phyloP scores from a whole-genome alignment of 2,888 invertebrate genomes.

The Dichetophora obliterata region DNA sequence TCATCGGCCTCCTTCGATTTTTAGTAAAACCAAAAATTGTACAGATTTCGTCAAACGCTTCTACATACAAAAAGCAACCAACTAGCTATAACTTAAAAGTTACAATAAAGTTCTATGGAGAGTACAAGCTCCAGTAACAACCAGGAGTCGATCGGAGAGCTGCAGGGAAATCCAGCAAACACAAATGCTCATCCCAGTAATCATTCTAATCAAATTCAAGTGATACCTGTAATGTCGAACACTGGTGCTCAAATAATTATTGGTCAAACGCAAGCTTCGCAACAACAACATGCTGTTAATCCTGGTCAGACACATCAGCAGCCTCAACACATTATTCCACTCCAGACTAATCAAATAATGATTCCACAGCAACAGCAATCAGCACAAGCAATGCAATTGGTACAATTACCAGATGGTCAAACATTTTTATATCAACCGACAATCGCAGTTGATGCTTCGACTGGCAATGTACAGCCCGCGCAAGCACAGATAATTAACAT shows the following conservation, averaged over 20 bases:
- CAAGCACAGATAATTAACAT: constrained; percentile 75
- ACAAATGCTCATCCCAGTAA: constrained; percentile 11
- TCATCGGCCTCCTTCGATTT: constrained; percentile 68
- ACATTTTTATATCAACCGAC: constrained; percentile 85
- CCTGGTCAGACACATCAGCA: constrained; percentile 10
- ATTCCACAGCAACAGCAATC: constrained; percentile 64
- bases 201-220: constrained; percentile 58
- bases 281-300: constrained; percentile 44
- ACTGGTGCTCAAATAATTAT: constrained; percentile 64
- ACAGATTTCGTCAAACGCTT: constrained; percentile 9
- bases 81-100: not conserved
- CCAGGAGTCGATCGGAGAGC: constrained; percentile 40
- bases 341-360: constrained; percentile 67
- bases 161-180: constrained; percentile 18
- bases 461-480: constrained; percentile 49
- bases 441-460: constrained; percentile 66
- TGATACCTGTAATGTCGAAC: constrained; percentile 61
- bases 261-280: constrained; percentile 63
- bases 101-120: constrained; percentile 31
- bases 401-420: constrained; percentile 93
- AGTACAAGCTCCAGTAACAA: constrained; percentile 43
- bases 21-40: constrained; percentile 57
- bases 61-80: constrained; percentile 49
- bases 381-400: constrained; percentile 77
- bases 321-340: constrained; percentile 62